Base-by-base conservation (phyloP, 2,113 vertebrate genomes). In the Tachysurus fulvidraco region DNA sequence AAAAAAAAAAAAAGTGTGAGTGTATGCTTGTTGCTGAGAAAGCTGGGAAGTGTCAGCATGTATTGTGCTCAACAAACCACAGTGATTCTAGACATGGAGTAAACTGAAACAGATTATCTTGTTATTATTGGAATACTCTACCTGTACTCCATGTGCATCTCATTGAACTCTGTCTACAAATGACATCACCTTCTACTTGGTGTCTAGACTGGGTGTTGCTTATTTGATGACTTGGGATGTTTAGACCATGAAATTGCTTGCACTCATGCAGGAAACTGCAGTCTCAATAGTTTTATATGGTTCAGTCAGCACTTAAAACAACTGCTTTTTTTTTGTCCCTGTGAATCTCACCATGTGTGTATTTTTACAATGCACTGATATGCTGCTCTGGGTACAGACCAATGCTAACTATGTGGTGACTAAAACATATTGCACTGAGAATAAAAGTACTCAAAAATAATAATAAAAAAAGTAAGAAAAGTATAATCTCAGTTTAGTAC, bases 111-210 rank as follows among this genome's bases (percentile, higher is more conserved):
- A 81, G 46, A 54, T 83, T 28, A 55, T 65, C 86, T 76, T 55
- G 59, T 85, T 79, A 64, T 19, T 44, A 65, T 74, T 36, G 60
- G 57, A 41, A 36, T 36, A 85, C 44, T 65, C n/a, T 71, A 81
- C 30, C 54, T 0, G n/a, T 81, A 19, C 55, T 64, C 41, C 85
- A 82, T 82, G 55, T 87, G 81, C 21, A 67, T 77, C 77, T 87
- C 59, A 83, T 69, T 83, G n/a, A 87, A 52, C 73, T 59, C 19
- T 60, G n/a, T 60, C n/a, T 69, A 52, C 19, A 50, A 62, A 86
- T 88, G 81, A 86, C 84, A 85, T 86, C 74, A 88, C 73, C 80
- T 55, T 30, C 69, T 71, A 21, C 60, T 54, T 77, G 71, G 30
- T 17, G 80, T 83, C 65, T 83, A 86, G 84, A 86, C 81, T 36